Evolutionary conservation across 2,888 invertebrate genomes (phyloP).

Genomic region (Brachypalpus laphriformis): DNA sequence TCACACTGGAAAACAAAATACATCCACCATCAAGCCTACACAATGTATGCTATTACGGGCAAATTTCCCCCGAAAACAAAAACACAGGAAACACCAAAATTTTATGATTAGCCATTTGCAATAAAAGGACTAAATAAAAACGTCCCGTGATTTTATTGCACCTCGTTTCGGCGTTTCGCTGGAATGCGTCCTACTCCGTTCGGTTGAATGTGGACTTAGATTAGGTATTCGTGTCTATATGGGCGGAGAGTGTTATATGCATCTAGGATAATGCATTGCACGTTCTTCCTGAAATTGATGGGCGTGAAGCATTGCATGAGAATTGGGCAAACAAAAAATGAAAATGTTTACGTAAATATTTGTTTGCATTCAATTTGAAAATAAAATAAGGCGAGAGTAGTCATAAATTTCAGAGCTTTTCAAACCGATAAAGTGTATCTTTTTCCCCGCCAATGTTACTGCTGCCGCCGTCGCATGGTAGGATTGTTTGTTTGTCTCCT

Average conservation of each 20-base stretch:
- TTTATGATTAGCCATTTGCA: conserved; percentile 52
- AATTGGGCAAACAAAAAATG: conserved; percentile 6
- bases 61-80: conserved; percentile 10
- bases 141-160: conserved; percentile 57
- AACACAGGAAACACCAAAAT: conserved; percentile 25
- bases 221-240: background rate
- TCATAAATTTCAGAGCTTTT: conserved; percentile 55
- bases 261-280: conserved; percentile 57
- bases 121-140: conserved; percentile 51
- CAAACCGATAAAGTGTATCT: conserved; percentile 35
- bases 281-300: conserved; percentile 44
- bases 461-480: background rate
- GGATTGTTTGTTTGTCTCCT: conserved; percentile 7
- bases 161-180: conserved; percentile 15
- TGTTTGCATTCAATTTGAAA: conserved; percentile 53
- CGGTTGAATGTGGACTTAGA: no score
- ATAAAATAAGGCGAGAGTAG: conserved; percentile 36
- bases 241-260: conserved; percentile 22
- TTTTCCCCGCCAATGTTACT: background rate
- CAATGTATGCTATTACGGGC: background rate
- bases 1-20: background rate
- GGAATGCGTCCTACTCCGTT: no score
- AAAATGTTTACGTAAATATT: conserved; percentile 37
- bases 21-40: background rate
- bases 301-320: conserved; percentile 19